Evolutionary conservation across 2,113 vertebrate genomes (phyloP), one percentile per base, ranked within the genome.

Genomic region (Ceratotherium simum): DNA sequence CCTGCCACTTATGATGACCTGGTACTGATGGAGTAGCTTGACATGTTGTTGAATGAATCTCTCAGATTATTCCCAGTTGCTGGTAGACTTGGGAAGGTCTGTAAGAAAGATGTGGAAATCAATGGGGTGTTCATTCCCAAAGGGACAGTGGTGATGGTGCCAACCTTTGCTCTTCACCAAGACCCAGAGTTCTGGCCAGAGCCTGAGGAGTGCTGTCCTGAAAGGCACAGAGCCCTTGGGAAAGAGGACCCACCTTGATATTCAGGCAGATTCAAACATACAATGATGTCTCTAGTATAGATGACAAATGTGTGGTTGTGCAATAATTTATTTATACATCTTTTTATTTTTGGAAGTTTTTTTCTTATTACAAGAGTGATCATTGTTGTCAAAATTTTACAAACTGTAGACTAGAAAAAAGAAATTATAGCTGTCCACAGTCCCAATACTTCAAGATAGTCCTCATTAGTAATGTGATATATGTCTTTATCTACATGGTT

Each of bases 1-100:
- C 12, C 98, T 20, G 94, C 98, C 20, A 98, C 98, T 0, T 99
- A 99, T 31, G 98, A 96, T 0, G 4, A 91, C 0, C 8, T 99
- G 92, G 97, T 95, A 73, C 98, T 99, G 91, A 99, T 99, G 99
- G 99, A 99, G 8, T 99, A 99, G 90, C 95, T 99, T 0, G 99
- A 99, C 23, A 98, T 99, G 97, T 99, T 98, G 51, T 95, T 99
- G 97, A 99, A 98, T 0, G 99, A 99, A 98, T 98, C 98, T 13
- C 98, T 99, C 46, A 95, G 99, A 5, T n/a, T 99, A 29, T 99
- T 98, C 48, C 99, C 99, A 0, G 27, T 87, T 17, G 96, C 65
- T 8, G 31, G 93, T 0, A 97, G 98, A 31, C 7, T 99, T 39
- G 98, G 99, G 4, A 99, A 99, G 36, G 46, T 99, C 46, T 99